Evolutionary conservation across 2,888 invertebrate genomes (phyloP).

Genomic region (Caenorhabditis drosophilae): DNA sequence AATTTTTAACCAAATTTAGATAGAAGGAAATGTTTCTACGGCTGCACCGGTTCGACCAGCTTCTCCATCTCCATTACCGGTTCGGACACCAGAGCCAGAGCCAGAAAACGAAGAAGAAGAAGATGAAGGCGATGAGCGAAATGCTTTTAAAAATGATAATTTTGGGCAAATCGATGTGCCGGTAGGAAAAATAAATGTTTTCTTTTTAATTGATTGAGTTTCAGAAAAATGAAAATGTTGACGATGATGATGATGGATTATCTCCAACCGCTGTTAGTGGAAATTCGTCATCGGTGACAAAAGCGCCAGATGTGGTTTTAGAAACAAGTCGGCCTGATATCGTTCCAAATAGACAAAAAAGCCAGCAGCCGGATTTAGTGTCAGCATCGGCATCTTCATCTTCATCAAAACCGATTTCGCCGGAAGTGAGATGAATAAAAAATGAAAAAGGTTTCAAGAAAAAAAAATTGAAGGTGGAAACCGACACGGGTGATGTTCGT

Average conservation of each 20-base stretch:
- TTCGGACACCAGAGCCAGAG: slow-evolving; percentile 14
- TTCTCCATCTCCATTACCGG: slow-evolving; percentile 24
- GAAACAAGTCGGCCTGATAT: slow-evolving; percentile 40
- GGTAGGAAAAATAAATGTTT: not conserved
- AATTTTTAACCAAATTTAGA: not conserved
- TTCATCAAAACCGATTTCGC: not conserved
- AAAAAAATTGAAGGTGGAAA: slow-evolving; percentile 23
- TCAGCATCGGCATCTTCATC: slow-evolving; percentile 8
- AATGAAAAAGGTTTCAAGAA: not conserved
- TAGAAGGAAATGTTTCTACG: slow-evolving; percentile 6
- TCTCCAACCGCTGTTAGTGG: not conserved
- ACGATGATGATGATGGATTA: slow-evolving; percentile 9
- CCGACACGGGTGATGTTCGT: slow-evolving; percentile 34
- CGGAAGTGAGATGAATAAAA: slow-evolving; percentile 6
- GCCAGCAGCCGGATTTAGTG: slow-evolving; percentile 37
- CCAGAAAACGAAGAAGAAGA: slow-evolving; percentile 10
- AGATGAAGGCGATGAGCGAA: too few species aligned
- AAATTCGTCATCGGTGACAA: too few species aligned
- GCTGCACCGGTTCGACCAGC: slow-evolving; percentile 18
- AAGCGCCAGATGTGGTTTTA: slow-evolving; percentile 32
- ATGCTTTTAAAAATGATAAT: too few species aligned
- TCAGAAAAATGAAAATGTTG: not conserved
- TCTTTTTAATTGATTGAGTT: not conserved
- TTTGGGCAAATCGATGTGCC: slow-evolving; percentile 19
- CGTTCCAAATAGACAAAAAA: slow-evolving; percentile 32